Evolutionary conservation across 2,888 invertebrate species (phyloP).

Genomic region (Tetropium fuscum): DNA sequence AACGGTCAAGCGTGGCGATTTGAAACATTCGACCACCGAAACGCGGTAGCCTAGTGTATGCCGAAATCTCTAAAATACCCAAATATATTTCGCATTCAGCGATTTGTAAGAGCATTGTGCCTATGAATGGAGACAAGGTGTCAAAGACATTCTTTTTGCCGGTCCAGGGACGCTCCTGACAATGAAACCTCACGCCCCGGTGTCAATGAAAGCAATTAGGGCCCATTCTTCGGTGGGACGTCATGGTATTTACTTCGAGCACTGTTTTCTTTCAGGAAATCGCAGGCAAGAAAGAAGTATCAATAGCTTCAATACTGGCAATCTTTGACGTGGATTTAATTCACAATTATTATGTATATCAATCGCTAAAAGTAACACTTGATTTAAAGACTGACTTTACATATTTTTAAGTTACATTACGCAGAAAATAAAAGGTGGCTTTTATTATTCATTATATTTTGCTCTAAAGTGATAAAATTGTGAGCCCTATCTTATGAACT

Average conservation of each 20-base stretch:
- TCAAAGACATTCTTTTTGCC: slow-evolving; percentile 57
- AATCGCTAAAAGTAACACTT: too few species aligned
- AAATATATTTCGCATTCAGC: slow-evolving; percentile 50
- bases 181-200: slow-evolving; percentile 62
- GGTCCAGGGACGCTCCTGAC: slow-evolving; percentile 43
- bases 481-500: too few species aligned
- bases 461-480: too few species aligned
- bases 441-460: too few species aligned
- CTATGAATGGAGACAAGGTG: slow-evolving; percentile 59
- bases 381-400: too few species aligned
- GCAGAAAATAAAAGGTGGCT: too few species aligned
- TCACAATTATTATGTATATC: too few species aligned
- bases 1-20: slow-evolving; percentile 51
- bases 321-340: too few species aligned
- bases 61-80: slow-evolving; percentile 38
- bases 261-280: slow-evolving; percentile 22
- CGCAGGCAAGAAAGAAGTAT: not conserved
- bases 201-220: slow-evolving; percentile 65
- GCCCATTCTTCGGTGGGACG: slow-evolving; percentile 54
- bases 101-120: slow-evolving; percentile 58
- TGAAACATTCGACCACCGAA: slow-evolving; percentile 42
- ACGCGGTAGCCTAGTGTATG: slow-evolving; percentile 33
- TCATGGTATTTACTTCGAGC: slow-evolving; percentile 16
- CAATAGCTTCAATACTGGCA: too few species aligned
- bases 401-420: too few species aligned